Conservation (phyloP, 2,797 vertebrate species). For the Hemibagrus guttatus region DNA sequence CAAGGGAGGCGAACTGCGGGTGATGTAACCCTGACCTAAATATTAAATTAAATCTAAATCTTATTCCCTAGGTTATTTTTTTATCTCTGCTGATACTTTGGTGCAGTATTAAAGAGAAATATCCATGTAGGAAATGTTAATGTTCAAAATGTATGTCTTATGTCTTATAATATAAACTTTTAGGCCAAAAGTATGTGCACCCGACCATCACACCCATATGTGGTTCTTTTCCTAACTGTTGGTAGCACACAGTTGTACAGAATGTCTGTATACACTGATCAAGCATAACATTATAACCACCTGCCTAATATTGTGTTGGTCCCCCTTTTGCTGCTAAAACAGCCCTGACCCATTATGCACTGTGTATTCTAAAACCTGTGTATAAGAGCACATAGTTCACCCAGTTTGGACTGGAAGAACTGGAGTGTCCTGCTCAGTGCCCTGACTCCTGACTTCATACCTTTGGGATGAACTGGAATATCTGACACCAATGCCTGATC, state of each 20-base stretch:
- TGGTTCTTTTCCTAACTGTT: neutral
- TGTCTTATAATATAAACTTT: neutral
- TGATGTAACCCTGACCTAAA: neutral
- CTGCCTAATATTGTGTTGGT: too few species aligned
- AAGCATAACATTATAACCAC: too few species aligned
- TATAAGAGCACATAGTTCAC: neutral
- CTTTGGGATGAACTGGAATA: neutral
- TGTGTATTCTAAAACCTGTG: too few species aligned
- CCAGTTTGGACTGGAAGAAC: neutral
- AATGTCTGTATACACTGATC: neutral
- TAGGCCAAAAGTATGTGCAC: neutral
- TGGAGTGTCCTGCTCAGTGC: too few species aligned
- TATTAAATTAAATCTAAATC: neutral
- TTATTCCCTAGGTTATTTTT: neutral
- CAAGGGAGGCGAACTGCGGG: too few species aligned
- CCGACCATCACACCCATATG: too few species aligned
- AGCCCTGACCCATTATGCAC: too few species aligned
- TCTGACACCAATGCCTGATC: neutral
- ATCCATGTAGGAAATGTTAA: neutral
- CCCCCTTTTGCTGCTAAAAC: too few species aligned
- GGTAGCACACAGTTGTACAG: neutral
- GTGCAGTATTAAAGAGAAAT: neutral
- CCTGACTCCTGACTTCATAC: neutral
- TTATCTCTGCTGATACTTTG: neutral
- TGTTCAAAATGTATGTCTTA: neutral